Conservation (phyloP, 2,888 invertebrate genomes). For the Melinaea marsaeus region DNA sequence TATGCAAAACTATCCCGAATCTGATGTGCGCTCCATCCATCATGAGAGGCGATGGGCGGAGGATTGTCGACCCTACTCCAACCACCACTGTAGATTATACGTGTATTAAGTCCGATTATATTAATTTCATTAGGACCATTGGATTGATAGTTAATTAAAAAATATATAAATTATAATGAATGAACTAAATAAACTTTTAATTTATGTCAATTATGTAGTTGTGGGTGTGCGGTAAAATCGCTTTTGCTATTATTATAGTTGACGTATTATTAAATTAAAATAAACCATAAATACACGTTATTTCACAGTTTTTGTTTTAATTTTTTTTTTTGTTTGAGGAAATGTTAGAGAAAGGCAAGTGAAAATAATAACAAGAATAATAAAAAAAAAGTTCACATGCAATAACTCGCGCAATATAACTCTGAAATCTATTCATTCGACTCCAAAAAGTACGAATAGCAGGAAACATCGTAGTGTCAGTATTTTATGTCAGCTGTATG, state of each 20-base stretch:
- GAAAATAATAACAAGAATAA: neutral
- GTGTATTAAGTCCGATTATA: neutral
- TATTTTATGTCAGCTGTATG: slow-evolving; percentile 22
- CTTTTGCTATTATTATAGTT: no score
- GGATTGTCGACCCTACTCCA: slow-evolving; percentile 75
- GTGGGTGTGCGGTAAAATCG: no score
- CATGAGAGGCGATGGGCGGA: slow-evolving; percentile 64
- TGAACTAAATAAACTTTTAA: no score
- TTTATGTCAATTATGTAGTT: no score
- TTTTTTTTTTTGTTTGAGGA: no score
- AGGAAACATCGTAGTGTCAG: slow-evolving; percentile 26
- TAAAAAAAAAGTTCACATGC: neutral
- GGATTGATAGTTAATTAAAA: no score
- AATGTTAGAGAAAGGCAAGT: no score
- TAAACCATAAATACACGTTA: no score
- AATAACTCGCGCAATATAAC: slow-evolving; percentile 10
- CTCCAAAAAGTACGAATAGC: slow-evolving; percentile 25
- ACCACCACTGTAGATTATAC: slow-evolving; percentile 35
- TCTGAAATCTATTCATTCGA: slow-evolving; percentile 19
- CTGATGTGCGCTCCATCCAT: slow-evolving; percentile 68
- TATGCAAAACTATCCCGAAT: slow-evolving; percentile 62
- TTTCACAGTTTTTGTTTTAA: no score
- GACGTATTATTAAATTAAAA: no score
- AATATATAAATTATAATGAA: no score
- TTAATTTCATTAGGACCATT: neutral